Base-by-base conservation (phyloP, 2,888 invertebrate species). In the Venusia cambrica region DNA sequence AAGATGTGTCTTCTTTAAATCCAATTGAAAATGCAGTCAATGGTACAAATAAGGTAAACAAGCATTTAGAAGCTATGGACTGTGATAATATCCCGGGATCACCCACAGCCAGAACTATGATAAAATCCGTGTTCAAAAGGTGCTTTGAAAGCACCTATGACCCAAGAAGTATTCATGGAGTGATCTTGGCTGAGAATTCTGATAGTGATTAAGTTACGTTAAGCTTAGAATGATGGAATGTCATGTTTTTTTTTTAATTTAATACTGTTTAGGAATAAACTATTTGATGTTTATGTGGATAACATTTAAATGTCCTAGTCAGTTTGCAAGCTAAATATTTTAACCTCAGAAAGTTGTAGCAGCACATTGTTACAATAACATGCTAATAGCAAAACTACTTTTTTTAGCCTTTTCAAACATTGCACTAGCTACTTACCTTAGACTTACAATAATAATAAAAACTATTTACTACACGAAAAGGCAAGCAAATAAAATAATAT, bases 131-230 rank as follows among this genome's bases (percentile, higher is more conserved):
- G 32, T 94, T 94, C 58, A 89, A 90, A 42, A 89, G 92, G 39
- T 94, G 94, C 66, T 93, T 93, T 71, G 92, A 94, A 70, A 80
- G 89, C 21, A 93, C 94, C n/a, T 92, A 90, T 58, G 89, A 92
- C 54, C 89, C 90, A 4, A 81, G 84, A 48, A 88, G 89, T 39
- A 87, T 91, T 17, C 88, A 87, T 46, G 88, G 90, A 51, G 76
- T 77, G 25, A 78, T 93, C 19, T 83, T 92, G 53, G 93, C 91
- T n/a, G 90, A 90, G 37, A 92, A 93, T 64, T 93, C 94, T 1
- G 94, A 94, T 58, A 90, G 90, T 62, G 90, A 90, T 42, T 80
- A 52, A 54, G 21, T 38, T 4, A 28, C n/a, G n/a, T 10, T 32
- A 7, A 10, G 6, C 1, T 14, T 21, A 38, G 34, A 32, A 27